Percentiles rank a stretch among this genome's conserved stretches.
phyloP scores from a whole-genome alignment of 2,113 vertebrate genomes.

The Sinocyclocheilus rhinocerous region DNA sequence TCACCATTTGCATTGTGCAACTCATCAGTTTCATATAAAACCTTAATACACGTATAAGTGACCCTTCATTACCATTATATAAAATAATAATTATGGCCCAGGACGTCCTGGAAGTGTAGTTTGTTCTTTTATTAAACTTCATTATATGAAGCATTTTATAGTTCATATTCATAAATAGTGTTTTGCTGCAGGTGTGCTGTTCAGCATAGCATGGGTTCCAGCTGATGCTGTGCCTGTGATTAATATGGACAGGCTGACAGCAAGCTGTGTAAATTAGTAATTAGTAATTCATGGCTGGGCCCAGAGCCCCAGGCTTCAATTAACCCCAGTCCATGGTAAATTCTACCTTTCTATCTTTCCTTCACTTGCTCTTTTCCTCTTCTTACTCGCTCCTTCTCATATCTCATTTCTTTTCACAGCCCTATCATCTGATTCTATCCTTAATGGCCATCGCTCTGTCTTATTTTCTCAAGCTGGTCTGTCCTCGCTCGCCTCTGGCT shows the following conservation, averaged over 20 bases:
- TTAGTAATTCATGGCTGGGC: conserved; percentile 75
- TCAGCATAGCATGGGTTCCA: conserved; percentile 40
- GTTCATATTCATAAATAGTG: not conserved
- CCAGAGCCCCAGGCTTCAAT: conserved; percentile 70
- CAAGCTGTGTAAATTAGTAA: conserved; percentile 75
- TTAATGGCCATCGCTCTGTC: conserved; percentile 38
- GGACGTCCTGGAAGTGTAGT: not conserved
- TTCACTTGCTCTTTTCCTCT: not conserved
- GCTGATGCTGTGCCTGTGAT: conserved; percentile 67
- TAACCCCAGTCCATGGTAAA: conserved; percentile 66
- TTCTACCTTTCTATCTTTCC: conserved; percentile 52
- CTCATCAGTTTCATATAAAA: not conserved
- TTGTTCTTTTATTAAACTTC: not conserved
- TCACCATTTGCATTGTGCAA: not conserved
- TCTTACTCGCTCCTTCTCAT: conserved; percentile 61
- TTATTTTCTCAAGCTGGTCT: not conserved
- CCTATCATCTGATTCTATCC: conserved; percentile 49
- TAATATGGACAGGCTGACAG: conserved; percentile 70
- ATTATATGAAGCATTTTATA: not conserved
- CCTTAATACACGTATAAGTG: not conserved
- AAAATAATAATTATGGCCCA: not conserved
- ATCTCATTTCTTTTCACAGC: conserved; percentile 48
- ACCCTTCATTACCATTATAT: not conserved
- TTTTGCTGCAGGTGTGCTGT: conserved; percentile 15
- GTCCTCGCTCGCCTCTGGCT: not conserved